A percentile compares a stretch with the other conserved stretches of the same genome.
Conservation (phyloP, 2,113 vertebrate species). For the Chauna torquata region DNA sequence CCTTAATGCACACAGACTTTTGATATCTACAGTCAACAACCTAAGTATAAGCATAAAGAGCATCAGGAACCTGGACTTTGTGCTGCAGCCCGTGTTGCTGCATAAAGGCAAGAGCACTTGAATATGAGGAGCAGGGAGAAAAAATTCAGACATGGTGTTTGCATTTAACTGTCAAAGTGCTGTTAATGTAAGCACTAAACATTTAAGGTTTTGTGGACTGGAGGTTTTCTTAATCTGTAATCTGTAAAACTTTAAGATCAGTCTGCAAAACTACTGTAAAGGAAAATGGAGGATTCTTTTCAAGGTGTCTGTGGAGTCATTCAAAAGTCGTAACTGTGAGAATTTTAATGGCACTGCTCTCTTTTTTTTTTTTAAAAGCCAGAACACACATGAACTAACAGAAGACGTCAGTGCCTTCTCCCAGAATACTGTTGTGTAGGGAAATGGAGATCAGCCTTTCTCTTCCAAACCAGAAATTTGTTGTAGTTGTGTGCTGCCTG, state of each 20-base stretch:
- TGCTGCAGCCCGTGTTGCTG: neutral
- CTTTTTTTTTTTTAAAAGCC: neutral
- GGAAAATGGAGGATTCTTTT: neutral
- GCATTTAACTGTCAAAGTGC: neutral
- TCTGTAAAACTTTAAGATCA: neutral
- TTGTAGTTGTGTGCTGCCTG: neutral
- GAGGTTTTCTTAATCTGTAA: neutral
- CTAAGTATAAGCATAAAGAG: neutral
- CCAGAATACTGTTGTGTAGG: neutral
- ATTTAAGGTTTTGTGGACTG: neutral
- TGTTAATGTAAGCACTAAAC: neutral
- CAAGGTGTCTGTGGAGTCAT: neutral
- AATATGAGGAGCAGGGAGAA: neutral
- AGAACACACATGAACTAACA: neutral
- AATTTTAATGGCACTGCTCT: neutral
- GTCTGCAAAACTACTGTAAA: neutral
- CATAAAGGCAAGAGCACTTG: neutral
- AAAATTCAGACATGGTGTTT: neutral
- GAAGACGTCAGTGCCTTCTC: neutral
- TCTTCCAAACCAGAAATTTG: neutral
- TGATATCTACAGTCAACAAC: neutral
- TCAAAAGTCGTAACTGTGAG: neutral
- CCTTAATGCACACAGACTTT: neutral
- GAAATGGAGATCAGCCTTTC: neutral
- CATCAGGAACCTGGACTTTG: neutral